Base-by-base conservation (phyloP, 2,797 vertebrate species). In the Gobio occitaniae region DNA sequence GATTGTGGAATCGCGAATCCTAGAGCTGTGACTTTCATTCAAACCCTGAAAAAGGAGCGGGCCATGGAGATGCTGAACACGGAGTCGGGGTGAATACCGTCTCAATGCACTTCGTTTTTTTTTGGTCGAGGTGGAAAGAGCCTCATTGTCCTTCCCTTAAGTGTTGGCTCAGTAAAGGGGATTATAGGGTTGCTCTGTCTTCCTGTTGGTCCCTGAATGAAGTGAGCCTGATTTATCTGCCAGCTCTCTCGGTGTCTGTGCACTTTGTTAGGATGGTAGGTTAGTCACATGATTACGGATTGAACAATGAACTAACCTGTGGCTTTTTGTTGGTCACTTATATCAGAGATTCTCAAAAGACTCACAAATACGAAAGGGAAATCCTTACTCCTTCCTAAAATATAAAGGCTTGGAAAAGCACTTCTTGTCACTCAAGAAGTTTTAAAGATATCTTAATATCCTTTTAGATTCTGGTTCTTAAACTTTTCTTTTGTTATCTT, bases 1-100 rank as follows among this genome's bases (percentile, higher is more conserved):
- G 65, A 52, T 72, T 79, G 68, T 79, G 44, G 54, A 79, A 78
- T 21, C 66, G 8, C 50, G 25, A 25, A 78, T 84, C 50, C 61
- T 54, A 68, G 71, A 83, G 83, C 50, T 38, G n/a, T 0, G 25
- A 59, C 65, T 71, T 79, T 48, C 65, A 63, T 71, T 54, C 76
- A 71, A 70, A 50, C n/a, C 68, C 54, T 38, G 66, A 71, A 52
- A 59, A 78, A 59, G 29, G 38, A 13, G 71, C 54, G 2, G 56
- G 54, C 7, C n/a, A 32, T 38, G 13, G 70, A 38, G 41, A n/a
- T 3, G 15, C 25, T n/a, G 69, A 82, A 61, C 69, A 10, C 25
- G 2, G 36, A 83, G 70, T 48, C 6, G 1, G 6, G 16, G n/a
- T 19, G n/a, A 25, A 82, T 71, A 25, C 50, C 5, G 10, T n/a